phyloP scores from a whole-genome alignment of 92 coral and sea anemone genomes.

The Parazoanthus atlanticus region DNA sequence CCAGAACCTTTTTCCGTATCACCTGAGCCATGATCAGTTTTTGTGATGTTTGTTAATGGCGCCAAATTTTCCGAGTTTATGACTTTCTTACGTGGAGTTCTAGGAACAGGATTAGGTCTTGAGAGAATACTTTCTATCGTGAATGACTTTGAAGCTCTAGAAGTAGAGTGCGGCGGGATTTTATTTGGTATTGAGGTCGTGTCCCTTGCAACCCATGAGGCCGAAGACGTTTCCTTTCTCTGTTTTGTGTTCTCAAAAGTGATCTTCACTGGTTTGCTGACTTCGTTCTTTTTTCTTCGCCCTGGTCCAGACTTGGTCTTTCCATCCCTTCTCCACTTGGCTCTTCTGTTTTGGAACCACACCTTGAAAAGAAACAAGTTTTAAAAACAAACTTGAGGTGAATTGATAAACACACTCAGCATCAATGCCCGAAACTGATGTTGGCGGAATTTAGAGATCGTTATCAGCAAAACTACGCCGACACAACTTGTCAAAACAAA shows the following conservation, averaged over 20 bases:
- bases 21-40: not conserved
- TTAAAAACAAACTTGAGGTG: not conserved
- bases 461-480: constrained; percentile 28
- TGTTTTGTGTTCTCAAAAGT: constrained; percentile 14
- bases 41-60: not conserved
- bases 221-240: not conserved
- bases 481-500: constrained; percentile 28
- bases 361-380: constrained; percentile 62
- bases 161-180: not conserved
- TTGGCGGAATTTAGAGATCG: constrained; percentile 23
- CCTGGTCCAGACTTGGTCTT: constrained; percentile 94
- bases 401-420: not conserved
- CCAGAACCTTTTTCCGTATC: not conserved
- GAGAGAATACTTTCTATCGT: constrained; percentile 83
- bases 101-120: constrained; percentile 61
- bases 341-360: constrained; percentile 98
- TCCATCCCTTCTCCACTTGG: constrained; percentile 91
- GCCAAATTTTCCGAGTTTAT: not conserved
- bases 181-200: not conserved
- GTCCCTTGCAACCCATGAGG: not conserved
- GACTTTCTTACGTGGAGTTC: not conserved
- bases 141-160: constrained; percentile 55
- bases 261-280: constrained; percentile 61
- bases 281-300: constrained; percentile 84
- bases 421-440: not conserved